Percentiles rank a stretch among this genome's conserved stretches.
Conservation (phyloP, 2,113 vertebrate genomes). For the Tetraodon nigroviridis region DNA sequence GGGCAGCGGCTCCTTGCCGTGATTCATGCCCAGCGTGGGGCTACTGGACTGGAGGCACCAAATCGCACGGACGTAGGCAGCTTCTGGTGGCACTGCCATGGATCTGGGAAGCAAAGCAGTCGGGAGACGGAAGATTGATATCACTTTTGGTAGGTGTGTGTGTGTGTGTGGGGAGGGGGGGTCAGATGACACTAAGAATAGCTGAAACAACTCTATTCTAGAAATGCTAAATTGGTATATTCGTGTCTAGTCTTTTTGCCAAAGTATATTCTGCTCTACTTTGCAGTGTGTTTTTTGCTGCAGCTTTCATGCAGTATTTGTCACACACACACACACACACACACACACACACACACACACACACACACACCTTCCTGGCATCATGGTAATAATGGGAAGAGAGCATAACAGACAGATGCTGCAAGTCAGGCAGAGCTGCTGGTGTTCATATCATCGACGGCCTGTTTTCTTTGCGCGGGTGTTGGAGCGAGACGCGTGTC, state of each 20-base stretch:
- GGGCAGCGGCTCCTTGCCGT: constrained; percentile 81
- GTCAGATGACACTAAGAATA: no score
- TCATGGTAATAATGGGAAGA: constrained; percentile 21
- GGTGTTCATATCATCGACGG: constrained; percentile 64
- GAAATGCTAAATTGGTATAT: no score
- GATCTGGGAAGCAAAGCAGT: constrained; percentile 37
- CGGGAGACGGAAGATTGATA: constrained; percentile 21
- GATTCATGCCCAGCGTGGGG: constrained; percentile 85
- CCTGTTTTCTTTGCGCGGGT: constrained; percentile 87
- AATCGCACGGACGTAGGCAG: constrained; percentile 26
- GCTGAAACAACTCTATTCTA: no score
- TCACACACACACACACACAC: constrained; percentile 7
- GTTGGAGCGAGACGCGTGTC: constrained; percentile 83
- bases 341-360: constrained; percentile 19
- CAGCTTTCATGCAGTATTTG: constrained; percentile 13
- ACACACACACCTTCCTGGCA: neutral
- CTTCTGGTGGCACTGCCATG: constrained; percentile 43
- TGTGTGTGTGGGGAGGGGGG: no score
- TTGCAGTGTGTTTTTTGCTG: neutral
- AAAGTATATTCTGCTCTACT: neutral
- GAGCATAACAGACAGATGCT: constrained; percentile 16
- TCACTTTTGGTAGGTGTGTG: neutral
- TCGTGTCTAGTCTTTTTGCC: no score
- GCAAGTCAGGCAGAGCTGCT: constrained; percentile 19
- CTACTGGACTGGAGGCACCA: constrained; percentile 55